Evolutionary conservation across 2,888 invertebrate species (phyloP).

Genomic region (Lasioglossum pauxillum): DNA sequence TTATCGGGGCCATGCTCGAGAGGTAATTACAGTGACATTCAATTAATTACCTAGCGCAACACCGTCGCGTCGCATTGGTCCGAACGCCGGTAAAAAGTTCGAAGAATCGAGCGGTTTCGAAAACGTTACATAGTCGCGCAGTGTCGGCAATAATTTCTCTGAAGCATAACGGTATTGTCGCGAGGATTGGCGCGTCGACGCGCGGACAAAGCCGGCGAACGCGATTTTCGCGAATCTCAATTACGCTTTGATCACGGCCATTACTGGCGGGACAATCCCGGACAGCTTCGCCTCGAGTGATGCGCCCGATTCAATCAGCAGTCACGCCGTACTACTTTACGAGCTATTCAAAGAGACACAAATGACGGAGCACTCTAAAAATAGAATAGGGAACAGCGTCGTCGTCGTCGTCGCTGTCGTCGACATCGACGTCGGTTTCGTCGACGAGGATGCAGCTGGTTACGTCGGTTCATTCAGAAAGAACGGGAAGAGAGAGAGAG

Average conservation of each 20-base stretch:
- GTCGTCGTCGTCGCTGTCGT: not conserved
- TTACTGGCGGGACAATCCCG: conserved; percentile 42
- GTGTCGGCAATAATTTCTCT: not conserved
- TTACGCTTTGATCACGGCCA: conserved; percentile 53
- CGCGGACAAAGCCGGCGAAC: conserved; percentile 10
- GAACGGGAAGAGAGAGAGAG: conserved; percentile 6
- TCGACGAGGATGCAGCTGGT: conserved; percentile 32
- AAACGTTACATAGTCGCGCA: not conserved
- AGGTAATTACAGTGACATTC: not conserved
- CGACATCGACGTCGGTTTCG: not conserved
- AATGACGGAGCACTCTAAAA: conserved; percentile 67
- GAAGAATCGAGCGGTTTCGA: not conserved
- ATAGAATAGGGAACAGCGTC: conserved; percentile 54
- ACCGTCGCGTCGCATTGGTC: not conserved
- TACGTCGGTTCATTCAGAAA: conserved; percentile 52
- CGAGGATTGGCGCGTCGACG: not conserved
- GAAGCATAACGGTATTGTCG: not conserved
- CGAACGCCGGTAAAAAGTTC: not conserved
- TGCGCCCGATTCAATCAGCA: conserved; percentile 61
- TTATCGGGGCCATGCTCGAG: not conserved
- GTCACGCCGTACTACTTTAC: conserved; percentile 49
- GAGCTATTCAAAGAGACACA: conserved; percentile 49
- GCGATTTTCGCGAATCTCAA: conserved; percentile 55
- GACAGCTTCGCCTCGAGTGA: conserved; percentile 42
- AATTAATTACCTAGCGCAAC: not conserved